Percentiles rank a stretch among this genome's conserved stretches.
These are phyloP conservation scores for Meta bourneti DNA, from an alignment of 2,888 invertebrate species.

Conservation along the genomic window DNA sequence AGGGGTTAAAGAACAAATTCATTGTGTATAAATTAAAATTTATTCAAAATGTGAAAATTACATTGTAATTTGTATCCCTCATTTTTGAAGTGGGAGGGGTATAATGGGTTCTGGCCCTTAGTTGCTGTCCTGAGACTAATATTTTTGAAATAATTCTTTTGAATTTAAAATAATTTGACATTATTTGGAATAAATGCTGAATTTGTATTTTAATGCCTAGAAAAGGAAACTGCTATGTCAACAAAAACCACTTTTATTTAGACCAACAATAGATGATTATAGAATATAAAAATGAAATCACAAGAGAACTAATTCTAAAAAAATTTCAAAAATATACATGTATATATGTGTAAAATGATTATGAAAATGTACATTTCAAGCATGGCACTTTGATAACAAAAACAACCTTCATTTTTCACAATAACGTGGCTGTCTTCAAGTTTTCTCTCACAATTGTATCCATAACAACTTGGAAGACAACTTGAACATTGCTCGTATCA, in stretches of 20 bases:
- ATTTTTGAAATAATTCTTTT: no score
- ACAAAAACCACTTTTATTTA: constrained; percentile 45
- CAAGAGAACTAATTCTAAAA: not conserved
- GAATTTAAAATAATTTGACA: no score
- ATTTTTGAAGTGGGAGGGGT: no score
- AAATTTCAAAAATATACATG: constrained; percentile 38
- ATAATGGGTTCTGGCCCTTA: no score
- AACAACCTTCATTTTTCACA: constrained; percentile 78
- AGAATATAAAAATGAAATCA: constrained; percentile 12
- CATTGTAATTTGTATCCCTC: no score
- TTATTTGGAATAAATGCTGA: no score
- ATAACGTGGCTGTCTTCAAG: constrained; percentile 83
- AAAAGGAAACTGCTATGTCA: no score
- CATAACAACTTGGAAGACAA: constrained; percentile 86
- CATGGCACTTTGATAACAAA: constrained; percentile 64
- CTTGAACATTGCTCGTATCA: constrained; percentile 86
- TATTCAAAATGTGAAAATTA: no score
- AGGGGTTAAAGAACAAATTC: no score
- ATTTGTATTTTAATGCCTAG: no score
- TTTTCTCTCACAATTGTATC: constrained; percentile 86
- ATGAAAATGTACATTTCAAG: constrained; percentile 65
- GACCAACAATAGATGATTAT: constrained; percentile 33
- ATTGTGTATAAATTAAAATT: no score
- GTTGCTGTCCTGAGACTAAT: no score
- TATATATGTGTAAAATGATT: constrained; percentile 61